A percentile compares a stretch with the other conserved stretches of the same genome.
These are phyloP conservation scores for Euthynnus affinis DNA, from an alignment of 2,797 vertebrate genomes.

Conservation along the genomic window DNA sequence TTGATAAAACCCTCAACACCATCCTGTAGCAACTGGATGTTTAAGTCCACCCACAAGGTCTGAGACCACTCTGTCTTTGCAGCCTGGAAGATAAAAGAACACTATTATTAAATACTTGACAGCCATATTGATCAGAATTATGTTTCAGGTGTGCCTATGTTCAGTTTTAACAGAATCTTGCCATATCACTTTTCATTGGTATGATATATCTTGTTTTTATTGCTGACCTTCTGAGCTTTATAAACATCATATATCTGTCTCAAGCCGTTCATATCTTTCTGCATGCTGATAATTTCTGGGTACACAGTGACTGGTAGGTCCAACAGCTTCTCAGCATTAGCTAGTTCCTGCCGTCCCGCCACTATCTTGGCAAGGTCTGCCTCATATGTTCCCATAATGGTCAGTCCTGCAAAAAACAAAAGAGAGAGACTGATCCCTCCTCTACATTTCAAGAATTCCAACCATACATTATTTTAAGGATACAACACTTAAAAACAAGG, in stretches of 20 bases:
- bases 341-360: slow-evolving; percentile 84
- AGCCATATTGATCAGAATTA: background rate
- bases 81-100: slow-evolving; percentile 76
- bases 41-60: slow-evolving; percentile 94
- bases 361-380: slow-evolving; percentile 87
- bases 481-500: background rate
- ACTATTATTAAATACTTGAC: slow-evolving; percentile 19
- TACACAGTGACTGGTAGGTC: slow-evolving; percentile 89
- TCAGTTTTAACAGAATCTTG: background rate
- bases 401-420: slow-evolving; percentile 83
- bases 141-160: background rate
- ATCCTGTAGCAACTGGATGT: slow-evolving; percentile 92
- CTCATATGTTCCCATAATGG: slow-evolving; percentile 87
- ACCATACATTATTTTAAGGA: background rate
- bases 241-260: slow-evolving; percentile 91
- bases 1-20: slow-evolving; percentile 91
- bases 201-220: background rate
- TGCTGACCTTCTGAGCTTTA: slow-evolving; percentile 86
- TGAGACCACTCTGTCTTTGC: slow-evolving; percentile 95
- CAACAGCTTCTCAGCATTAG: slow-evolving; percentile 92
- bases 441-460: background rate
- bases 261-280: slow-evolving; percentile 90
- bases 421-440: background rate
- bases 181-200: no score
- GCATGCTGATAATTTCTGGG: slow-evolving; percentile 88